Conservation (phyloP, 2,888 invertebrate genomes). For the Pomacea canaliculata region DNA sequence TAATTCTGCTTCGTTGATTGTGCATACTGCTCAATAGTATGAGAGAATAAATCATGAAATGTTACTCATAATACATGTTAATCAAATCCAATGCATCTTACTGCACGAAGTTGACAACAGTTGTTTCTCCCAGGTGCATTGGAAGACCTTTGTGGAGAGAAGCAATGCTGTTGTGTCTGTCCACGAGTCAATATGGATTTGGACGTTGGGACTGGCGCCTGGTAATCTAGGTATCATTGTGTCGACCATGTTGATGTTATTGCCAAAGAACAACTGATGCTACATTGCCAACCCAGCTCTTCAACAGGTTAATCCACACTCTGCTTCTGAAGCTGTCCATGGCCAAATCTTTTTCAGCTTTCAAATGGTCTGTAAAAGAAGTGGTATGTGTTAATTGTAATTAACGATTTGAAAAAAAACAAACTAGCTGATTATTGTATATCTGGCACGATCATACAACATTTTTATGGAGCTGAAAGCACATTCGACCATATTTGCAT, state of each 20-base stretch:
- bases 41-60: too few relatives aligned
- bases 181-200: slow-evolving; percentile 52
- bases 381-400: not conserved
- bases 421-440: too few relatives aligned
- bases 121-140: slow-evolving; percentile 96
- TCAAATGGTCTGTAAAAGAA: slow-evolving; percentile 12
- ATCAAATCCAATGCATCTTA: slow-evolving; percentile 71
- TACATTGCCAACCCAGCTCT: not conserved
- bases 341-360: not conserved
- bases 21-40: too few relatives aligned
- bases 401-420: too few relatives aligned
- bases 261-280: not conserved
- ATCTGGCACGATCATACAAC: too few relatives aligned
- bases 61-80: too few relatives aligned
- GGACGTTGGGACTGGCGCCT: slow-evolving; percentile 36
- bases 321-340: not conserved
- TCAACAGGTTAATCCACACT: slow-evolving; percentile 3
- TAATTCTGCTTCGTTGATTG: too few relatives aligned
- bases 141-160: slow-evolving; percentile 75
- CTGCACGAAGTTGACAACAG: slow-evolving; percentile 96
- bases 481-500: too few relatives aligned
- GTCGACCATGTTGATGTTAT: slow-evolving; percentile 18
- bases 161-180: slow-evolving; percentile 62
- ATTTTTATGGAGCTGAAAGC: too few relatives aligned
- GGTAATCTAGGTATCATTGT: slow-evolving; percentile 44